A percentile compares a stretch with the other conserved stretches of the same genome.
These are phyloP conservation scores for Drosophila nebulosa DNA, from an alignment of 1,140 invertebrate species.

Conservation along the genomic window DNA sequence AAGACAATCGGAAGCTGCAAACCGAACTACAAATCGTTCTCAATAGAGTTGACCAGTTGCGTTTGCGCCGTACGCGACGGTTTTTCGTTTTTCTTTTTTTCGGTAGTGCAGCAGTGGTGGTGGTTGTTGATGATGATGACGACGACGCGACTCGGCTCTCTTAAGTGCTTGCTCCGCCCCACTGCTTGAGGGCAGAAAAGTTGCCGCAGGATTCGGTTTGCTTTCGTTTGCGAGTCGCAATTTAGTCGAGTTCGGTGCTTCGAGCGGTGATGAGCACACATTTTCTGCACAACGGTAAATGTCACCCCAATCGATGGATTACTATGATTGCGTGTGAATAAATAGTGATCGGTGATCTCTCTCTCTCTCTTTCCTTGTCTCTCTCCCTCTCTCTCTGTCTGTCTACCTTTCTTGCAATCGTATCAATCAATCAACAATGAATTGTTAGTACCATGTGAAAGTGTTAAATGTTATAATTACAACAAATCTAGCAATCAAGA, in stretches of 20 bases:
- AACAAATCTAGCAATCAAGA: conserved; percentile 44
- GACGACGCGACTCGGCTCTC: conserved; percentile 17
- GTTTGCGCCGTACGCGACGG: conserved; percentile 32
- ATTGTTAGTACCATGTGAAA: conserved; percentile 51
- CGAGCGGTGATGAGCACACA: conserved; percentile 57
- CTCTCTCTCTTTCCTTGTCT: background rate
- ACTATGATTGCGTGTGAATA: conserved; percentile 21
- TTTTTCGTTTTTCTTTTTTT: conserved; percentile 14
- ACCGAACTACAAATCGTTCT: background rate
- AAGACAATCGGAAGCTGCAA: conserved; percentile 36
- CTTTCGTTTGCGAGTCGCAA: conserved; percentile 13
- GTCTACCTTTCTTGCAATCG: conserved; percentile 10
- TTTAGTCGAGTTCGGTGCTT: conserved; percentile 65
- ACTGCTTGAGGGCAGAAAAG: conserved; percentile 63
- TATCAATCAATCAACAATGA: conserved; percentile 30
- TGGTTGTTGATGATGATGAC: background rate
- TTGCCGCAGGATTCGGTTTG: conserved; percentile 64
- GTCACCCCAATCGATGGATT: conserved; percentile 1
- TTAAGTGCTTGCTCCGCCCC: conserved; percentile 66
- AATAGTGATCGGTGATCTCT: conserved; percentile 32
- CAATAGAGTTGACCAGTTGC: conserved; percentile 8
- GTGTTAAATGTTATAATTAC: conserved; percentile 68
- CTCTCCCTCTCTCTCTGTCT: background rate
- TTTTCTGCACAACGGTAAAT: conserved; percentile 42
- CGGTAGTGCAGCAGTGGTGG: conserved; percentile 3